Percentiles rank a stretch among this genome's conserved stretches.
Conservation (phyloP, 2,113 vertebrate genomes). For the Lepus europaeus region DNA sequence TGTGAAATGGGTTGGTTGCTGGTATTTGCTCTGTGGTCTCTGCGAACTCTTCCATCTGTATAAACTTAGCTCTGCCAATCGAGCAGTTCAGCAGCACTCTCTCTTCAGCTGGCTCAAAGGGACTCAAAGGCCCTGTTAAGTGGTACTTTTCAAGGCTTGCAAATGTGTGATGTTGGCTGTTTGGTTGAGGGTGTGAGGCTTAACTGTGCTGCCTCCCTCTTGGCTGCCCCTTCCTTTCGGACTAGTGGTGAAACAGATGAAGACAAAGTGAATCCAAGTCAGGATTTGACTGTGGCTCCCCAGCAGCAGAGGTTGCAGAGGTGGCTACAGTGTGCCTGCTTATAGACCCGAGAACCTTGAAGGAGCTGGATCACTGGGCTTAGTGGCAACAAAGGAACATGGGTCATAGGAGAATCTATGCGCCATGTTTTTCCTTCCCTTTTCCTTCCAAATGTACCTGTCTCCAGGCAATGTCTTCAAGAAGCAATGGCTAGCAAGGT, state of each 20-base stretch:
- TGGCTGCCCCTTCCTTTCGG: not conserved
- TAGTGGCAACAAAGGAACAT: not conserved
- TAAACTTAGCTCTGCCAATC: constrained; percentile 89
- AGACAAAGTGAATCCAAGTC: not conserved
- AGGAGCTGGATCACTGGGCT: too few species aligned
- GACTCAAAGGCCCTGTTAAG: constrained; percentile 85
- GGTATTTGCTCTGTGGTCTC: constrained; percentile 91
- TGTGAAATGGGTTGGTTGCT: constrained; percentile 91
- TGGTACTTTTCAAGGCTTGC: constrained; percentile 86
- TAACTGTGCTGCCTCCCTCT: constrained; percentile 32
- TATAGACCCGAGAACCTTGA: not conserved
- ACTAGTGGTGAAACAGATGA: not conserved
- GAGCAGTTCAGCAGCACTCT: constrained; percentile 86
- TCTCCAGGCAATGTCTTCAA: constrained; percentile 6
- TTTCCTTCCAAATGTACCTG: not conserved
- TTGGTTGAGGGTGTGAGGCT: constrained; percentile 54
- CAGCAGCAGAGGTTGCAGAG: accelerated
- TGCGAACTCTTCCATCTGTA: constrained; percentile 92
- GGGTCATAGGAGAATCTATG: not conserved
- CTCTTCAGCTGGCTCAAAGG: constrained; percentile 83
- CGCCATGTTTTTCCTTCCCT: not conserved
- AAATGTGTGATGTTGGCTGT: constrained; percentile 71
- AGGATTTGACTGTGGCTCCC: not conserved
- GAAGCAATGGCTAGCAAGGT: not conserved
- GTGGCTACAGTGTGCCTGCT: accelerated